These are phyloP conservation scores for Ariolimax columbianus DNA, from an alignment of 2,888 invertebrate species.

Conservation along the genomic window DNA sequence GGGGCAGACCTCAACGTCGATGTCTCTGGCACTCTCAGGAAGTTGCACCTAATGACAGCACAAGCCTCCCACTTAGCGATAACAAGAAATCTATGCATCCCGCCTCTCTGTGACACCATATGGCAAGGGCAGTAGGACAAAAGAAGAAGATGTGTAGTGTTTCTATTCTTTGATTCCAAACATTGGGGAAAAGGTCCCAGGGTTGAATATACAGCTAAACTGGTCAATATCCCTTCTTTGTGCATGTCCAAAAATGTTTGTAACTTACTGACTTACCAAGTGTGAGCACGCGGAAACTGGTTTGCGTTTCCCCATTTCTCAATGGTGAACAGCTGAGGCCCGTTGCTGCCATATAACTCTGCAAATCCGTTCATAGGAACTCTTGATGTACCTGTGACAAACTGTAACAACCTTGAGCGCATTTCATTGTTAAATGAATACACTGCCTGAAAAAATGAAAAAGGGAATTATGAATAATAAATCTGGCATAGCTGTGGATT, in stretches of 20 bases:
- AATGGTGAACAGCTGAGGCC: slow-evolving; percentile 98
- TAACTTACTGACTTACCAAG: slow-evolving; percentile 86
- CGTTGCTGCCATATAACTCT: slow-evolving; percentile 98
- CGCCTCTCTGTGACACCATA: too few species aligned
- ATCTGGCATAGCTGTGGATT: too few species aligned
- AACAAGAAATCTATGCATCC: too few species aligned
- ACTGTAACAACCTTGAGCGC: slow-evolving; percentile 96
- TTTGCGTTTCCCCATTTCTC: slow-evolving; percentile 97
- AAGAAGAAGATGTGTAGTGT: too few species aligned
- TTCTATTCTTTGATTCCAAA: too few species aligned
- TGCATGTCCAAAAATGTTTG: not conserved
- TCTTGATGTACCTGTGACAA: slow-evolving; percentile 98
- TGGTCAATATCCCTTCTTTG: not conserved
- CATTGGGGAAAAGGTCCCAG: too few species aligned
- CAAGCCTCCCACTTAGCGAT: too few species aligned
- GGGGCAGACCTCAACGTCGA: too few species aligned
- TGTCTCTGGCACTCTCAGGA: too few species aligned
- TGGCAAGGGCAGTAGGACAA: too few species aligned
- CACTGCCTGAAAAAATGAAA: slow-evolving; percentile 72
- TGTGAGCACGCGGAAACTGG: slow-evolving; percentile 97
- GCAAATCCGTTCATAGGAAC: slow-evolving; percentile 99
- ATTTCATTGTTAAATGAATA: slow-evolving; percentile 94
- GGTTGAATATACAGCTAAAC: too few species aligned
- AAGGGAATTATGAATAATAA: not conserved
- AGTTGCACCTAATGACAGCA: too few species aligned